Base-by-base conservation (phyloP, 1,140 invertebrate genomes). In the Eulimnadia texana region DNA sequence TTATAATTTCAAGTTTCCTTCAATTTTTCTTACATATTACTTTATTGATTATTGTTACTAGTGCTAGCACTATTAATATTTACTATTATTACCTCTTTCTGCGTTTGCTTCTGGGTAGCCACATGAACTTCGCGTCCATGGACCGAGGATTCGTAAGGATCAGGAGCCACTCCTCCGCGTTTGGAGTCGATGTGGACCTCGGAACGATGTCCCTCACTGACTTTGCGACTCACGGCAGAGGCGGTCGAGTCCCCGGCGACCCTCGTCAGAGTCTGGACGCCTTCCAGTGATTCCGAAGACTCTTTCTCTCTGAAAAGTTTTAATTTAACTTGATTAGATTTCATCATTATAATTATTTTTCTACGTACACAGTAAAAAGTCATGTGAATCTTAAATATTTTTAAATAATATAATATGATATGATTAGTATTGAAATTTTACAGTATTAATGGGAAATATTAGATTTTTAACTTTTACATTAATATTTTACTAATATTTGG, bases 51-150 rank as follows among this genome's bases (percentile, higher is more conserved):
- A n/a, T n/a, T n/a, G n/a, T n/a, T n/a, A n/a, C n/a, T n/a, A n/a
- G n/a, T n/a, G n/a, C n/a, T n/a, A n/a, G n/a, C n/a, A n/a, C n/a
- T n/a, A n/a, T n/a, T n/a, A n/a, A n/a, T n/a, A n/a, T n/a, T n/a
- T n/a, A n/a, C n/a, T n/a, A n/a, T 42, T 9, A 9, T 42, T 42
- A 42, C 78, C 76, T 94, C 89, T 70, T 92, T 93, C 72, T 94
- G 91, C 0, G 82, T 84, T 76, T 94, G 91, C 68, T 90, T 89
- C 66, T 92, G 88, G 69, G 86, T 90, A 1, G 86, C 82, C 3
- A 88, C 83, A 67, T 91, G 84, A 3, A 91, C 82, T 76, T 93
- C 90, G 63, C 86, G 84, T 42, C 89, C 90, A 70, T 93, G 90
- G 20, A 93, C 82, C 0, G 81, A 82, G 1, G 89, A 90, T 76